phyloP scores from a whole-genome alignment of 2,797 vertebrate genomes.

The Poecilia gillii region DNA sequence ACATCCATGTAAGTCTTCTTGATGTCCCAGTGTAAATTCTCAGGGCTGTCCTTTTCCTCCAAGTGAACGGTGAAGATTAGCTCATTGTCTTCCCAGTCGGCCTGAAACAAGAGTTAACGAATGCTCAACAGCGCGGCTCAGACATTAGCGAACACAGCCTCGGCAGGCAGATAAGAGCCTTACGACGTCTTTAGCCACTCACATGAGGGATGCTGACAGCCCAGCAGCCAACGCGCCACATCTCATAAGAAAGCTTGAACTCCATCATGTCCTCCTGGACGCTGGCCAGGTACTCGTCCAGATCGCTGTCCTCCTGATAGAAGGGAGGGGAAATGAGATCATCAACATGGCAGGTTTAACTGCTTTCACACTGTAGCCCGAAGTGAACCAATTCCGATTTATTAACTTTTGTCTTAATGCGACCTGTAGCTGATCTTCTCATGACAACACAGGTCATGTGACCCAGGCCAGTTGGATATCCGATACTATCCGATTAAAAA shows the following conservation, averaged over 20 bases:
- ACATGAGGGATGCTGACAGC: slow-evolving; percentile 78
- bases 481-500: too few relatives aligned
- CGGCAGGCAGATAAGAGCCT: slow-evolving; percentile 40
- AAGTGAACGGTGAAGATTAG: slow-evolving; percentile 78
- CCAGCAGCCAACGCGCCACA: slow-evolving; percentile 82
- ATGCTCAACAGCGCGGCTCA: slow-evolving; percentile 22
- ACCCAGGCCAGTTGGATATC: too few relatives aligned
- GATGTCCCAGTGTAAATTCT: slow-evolving; percentile 83
- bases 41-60: slow-evolving; percentile 76
- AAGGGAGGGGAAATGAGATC: slow-evolving; percentile 8
- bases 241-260: slow-evolving; percentile 83
- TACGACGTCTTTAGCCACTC: slow-evolving; percentile 60
- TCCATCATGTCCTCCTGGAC: slow-evolving; percentile 81
- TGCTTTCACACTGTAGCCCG: too few relatives aligned
- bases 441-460: too few relatives aligned
- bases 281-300: slow-evolving; percentile 63
- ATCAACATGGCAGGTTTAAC: slow-evolving; percentile 37
- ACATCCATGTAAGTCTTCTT: slow-evolving; percentile 76
- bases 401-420: too few relatives aligned
- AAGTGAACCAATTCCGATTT: too few relatives aligned
- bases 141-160: slow-evolving; percentile 48
- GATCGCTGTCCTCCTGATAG: slow-evolving; percentile 73
- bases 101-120: slow-evolving; percentile 59
- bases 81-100: slow-evolving; percentile 60
- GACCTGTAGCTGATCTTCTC: too few relatives aligned